These are phyloP conservation scores for Platanista minor DNA, from an alignment of 2,113 vertebrate species.

Conservation along the genomic window DNA sequence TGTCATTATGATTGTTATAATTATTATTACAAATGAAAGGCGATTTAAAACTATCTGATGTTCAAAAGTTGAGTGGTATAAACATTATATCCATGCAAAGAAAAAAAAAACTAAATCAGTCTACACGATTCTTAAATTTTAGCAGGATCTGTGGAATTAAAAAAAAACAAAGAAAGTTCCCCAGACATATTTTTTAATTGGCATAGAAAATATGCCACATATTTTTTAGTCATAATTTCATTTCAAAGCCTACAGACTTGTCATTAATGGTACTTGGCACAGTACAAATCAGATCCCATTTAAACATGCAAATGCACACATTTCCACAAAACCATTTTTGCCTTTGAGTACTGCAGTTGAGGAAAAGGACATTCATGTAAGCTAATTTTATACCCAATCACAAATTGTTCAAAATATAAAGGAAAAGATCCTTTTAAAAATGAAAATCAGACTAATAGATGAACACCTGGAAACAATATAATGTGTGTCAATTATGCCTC, in stretches of 20 bases:
- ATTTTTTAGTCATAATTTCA: slow-evolving; percentile 60
- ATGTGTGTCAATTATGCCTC: not conserved
- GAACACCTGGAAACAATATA: not conserved
- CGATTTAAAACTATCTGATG: not conserved
- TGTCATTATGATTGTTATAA: not conserved
- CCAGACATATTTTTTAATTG: slow-evolving; percentile 51
- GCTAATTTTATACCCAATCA: not conserved
- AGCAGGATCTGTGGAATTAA: not conserved
- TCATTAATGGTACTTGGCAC: slow-evolving; percentile 40
- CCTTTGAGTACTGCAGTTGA: slow-evolving; percentile 11
- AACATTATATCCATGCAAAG: slow-evolving; percentile 3
- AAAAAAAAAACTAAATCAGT: not conserved
- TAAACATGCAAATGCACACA: slow-evolving; percentile 45
- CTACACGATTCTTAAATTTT: slow-evolving; percentile 46
- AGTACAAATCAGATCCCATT: slow-evolving; percentile 60
- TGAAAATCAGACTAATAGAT: not conserved
- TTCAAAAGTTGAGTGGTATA: slow-evolving; percentile 12
- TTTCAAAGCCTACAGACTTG: not conserved
- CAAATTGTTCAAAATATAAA: slow-evolving; percentile 23
- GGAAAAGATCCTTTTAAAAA: not conserved
- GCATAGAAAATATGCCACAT: slow-evolving; percentile 63
- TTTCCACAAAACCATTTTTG: slow-evolving; percentile 36
- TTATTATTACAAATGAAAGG: not conserved
- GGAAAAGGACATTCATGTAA: not conserved
- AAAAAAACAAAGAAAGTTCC: not conserved